These are phyloP conservation scores for Oryzias dopingdopingensis DNA, from an alignment of 2,797 vertebrate genomes.

Conservation along the genomic window DNA sequence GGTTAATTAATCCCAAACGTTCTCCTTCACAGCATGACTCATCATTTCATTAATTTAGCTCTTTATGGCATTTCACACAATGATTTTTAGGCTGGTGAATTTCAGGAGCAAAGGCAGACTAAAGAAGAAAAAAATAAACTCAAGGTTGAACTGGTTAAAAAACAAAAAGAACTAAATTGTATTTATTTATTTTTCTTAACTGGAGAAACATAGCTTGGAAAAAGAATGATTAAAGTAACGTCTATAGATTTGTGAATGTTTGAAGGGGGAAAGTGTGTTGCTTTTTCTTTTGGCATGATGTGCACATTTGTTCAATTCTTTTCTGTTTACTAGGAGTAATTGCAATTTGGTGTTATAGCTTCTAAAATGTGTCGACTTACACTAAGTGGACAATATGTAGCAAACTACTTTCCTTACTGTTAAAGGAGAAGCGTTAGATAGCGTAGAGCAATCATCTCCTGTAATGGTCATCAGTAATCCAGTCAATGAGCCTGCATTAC, in stretches of 20 bases:
- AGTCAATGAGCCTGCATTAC: constrained; percentile 30
- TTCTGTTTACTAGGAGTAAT: constrained; percentile 29
- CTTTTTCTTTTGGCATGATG: constrained; percentile 29
- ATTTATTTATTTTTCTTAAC: constrained; percentile 8
- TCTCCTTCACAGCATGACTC: constrained; percentile 9
- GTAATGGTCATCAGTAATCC: constrained; percentile 36
- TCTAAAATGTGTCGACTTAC: constrained; percentile 40
- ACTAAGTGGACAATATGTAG: constrained; percentile 52
- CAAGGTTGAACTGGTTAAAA: constrained; percentile 12
- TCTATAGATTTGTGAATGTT: constrained; percentile 42
- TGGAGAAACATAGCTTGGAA: constrained; percentile 14
- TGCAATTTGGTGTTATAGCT: constrained; percentile 33
- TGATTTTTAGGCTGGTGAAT: constrained; percentile 4
- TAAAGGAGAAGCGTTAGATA: constrained; percentile 33
- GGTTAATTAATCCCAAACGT: constrained; percentile 15
- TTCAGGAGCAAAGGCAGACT: constrained; percentile 22
- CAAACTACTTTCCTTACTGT: constrained; percentile 41
- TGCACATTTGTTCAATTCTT: constrained; percentile 38
- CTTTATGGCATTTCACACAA: constrained; percentile 22
- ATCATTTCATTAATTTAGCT: constrained; percentile 7
- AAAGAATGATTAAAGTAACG: constrained; percentile 23
- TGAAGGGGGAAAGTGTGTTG: constrained; percentile 26
- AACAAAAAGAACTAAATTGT: constrained; percentile 12
- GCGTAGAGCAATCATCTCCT: constrained; percentile 33
- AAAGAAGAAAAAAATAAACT: neutral